Base-by-base conservation (phyloP, 2,797 vertebrate genomes). In the Acanthurus tractus region DNA sequence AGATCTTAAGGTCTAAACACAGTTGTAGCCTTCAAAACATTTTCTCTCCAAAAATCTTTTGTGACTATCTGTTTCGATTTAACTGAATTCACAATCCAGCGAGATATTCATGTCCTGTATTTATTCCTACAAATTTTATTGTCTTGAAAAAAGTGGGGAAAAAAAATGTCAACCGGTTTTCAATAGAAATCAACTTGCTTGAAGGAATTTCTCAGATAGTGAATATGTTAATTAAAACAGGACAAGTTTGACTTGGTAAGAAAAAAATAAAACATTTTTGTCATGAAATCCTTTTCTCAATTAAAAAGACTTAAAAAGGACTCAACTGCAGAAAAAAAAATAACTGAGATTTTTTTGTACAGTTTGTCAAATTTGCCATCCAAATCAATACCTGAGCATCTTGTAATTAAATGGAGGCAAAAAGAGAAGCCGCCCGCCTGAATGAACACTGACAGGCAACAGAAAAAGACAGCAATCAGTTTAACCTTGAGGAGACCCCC, bases 401-500 rank as follows among this genome's bases (percentile, higher is more conserved):
- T 25, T 63, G 1, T 12, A 18, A 11, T 15, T 6, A 53, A 65
- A 40, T 1, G 29, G 18, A 42, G 8, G n/a, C 2, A 18, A 17
- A 18, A 15, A 11, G n/a, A 4, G 17, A 46, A 2, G 17, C 52
- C 1, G 45, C 14, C 0, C 12, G 63, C 29, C 22, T 76, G 73
- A 76, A 10, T 69, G 76, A 82, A 34, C 66, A 17, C 12, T 15
- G 42, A 13, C 45, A 59, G 22, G 10, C 72, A 52, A 87, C 23
- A 44, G 68, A 55, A 48, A 52, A 56, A 52, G 83, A 83, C 87
- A 79, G 77, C 74, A 68, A 11, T 71, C 85, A 74, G 6, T 86
- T 88, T 85, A 80, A 93, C 88, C 88, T 92, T 86, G 80, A 88
- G 62, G 6, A 84, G 81, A 82, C 87, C 76, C 79, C 78, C 1